Conservation (phyloP, 2,888 invertebrate genomes). For the Phortica magna region DNA sequence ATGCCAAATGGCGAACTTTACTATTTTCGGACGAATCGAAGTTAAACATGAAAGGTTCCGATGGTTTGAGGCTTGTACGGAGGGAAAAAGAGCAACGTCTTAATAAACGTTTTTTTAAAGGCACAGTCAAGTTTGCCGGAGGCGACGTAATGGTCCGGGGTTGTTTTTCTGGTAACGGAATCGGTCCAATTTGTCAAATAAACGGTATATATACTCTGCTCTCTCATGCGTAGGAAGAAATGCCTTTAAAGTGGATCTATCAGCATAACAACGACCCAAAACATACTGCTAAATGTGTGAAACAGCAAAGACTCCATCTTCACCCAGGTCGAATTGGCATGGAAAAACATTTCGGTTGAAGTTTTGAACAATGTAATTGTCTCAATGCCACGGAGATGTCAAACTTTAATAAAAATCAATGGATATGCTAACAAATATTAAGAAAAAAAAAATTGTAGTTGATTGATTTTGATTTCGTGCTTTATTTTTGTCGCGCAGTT, state of each 20-base stretch:
- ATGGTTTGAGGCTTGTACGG: no score
- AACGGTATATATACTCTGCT: neutral
- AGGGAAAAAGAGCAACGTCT: no score
- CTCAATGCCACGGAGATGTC: neutral
- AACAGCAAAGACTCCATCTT: slow-evolving; percentile 1
- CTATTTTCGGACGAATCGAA: neutral
- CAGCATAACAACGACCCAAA: no score
- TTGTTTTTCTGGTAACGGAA: neutral
- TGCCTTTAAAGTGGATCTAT: neutral
- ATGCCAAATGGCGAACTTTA: neutral
- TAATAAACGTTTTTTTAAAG: neutral
- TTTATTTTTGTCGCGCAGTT: neutral
- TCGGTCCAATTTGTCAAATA: neutral
- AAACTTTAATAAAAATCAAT: neutral
- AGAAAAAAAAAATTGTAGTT: neutral
- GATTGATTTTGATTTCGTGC: slow-evolving; percentile 1
- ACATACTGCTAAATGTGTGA: neutral
- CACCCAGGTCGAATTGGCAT: neutral
- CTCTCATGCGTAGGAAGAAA: neutral
- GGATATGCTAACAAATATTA: neutral
- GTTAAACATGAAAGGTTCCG: neutral
- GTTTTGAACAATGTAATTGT: neutral
- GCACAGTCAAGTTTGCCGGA: neutral
- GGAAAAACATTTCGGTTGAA: neutral
- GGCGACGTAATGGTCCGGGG: neutral